Conservation (phyloP, 2,888 invertebrate species). For the Eupithecia tripunctaria region DNA sequence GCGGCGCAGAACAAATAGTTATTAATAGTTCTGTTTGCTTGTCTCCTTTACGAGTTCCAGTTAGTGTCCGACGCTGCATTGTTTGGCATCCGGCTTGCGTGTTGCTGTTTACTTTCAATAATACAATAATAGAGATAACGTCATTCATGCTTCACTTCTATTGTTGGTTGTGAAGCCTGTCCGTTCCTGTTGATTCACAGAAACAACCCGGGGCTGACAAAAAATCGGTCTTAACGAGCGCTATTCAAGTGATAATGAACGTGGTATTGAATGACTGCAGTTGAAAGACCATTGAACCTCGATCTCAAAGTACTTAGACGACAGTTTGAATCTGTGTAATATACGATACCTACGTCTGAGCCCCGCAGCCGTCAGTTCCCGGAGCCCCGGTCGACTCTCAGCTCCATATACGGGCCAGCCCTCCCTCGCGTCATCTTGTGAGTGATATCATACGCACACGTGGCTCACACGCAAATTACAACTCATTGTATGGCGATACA, state of each 20-base stretch:
- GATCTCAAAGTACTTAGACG: neutral
- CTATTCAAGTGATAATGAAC: neutral
- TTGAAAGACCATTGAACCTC: neutral
- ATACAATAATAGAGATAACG: constrained; percentile 29
- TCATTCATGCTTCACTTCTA: constrained; percentile 30
- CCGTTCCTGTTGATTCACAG: neutral
- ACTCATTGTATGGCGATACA: neutral
- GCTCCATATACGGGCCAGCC: neutral
- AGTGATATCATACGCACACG: neutral
- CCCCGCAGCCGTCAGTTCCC: neutral
- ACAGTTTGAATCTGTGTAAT: neutral
- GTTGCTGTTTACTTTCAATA: constrained; percentile 21
- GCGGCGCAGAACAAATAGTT: constrained; percentile 28
- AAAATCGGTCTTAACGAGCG: neutral
- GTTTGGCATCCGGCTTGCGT: constrained; percentile 36
- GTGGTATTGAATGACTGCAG: neutral
- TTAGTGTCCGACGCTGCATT: constrained; percentile 29
- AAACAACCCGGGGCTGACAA: neutral
- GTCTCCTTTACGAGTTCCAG: constrained; percentile 39
- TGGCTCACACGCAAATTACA: too few species aligned
- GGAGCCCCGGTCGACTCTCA: neutral
- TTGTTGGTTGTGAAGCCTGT: neutral
- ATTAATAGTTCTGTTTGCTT: constrained; percentile 23
- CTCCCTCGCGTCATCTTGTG: neutral
- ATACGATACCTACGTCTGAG: neutral